These are phyloP conservation scores for Dipus sagitta DNA, from an alignment of 2,797 vertebrate species.

Conservation along the genomic window DNA sequence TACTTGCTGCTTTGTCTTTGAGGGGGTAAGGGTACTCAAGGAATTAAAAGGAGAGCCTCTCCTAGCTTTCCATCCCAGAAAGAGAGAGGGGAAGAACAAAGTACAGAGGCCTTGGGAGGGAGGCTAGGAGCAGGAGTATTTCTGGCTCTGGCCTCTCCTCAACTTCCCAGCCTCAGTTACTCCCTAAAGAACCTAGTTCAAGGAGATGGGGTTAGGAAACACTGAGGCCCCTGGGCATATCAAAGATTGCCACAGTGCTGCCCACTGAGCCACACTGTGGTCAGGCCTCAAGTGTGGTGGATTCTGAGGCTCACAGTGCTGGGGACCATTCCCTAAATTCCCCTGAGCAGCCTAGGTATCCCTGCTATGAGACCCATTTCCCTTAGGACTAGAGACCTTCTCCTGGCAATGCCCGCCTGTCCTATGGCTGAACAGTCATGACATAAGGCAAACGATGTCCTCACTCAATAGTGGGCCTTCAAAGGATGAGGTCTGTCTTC, in stretches of 20 bases:
- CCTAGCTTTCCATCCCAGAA: not conserved
- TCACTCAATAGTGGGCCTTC: not conserved
- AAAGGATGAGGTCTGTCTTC: not conserved
- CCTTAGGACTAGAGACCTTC: not conserved
- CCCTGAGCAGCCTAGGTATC: not conserved
- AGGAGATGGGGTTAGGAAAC: not conserved
- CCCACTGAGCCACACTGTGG: not conserved
- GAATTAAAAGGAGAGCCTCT: not conserved
- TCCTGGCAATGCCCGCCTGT: not conserved
- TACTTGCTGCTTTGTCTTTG: not conserved
- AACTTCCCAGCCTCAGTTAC: not conserved
- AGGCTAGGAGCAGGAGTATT: not conserved
- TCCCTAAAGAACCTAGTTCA: not conserved
- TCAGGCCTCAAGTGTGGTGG: not conserved
- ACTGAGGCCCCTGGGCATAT: not conserved
- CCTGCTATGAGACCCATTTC: not conserved
- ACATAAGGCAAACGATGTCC: not conserved
- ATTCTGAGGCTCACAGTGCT: not conserved
- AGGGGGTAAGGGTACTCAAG: not conserved
- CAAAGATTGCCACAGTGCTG: not conserved
- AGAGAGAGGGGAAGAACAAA: not conserved
- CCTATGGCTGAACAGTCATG: not conserved
- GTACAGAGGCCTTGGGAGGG: not conserved
- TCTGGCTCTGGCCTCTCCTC: not conserved
- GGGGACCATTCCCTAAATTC: not conserved